These are phyloP conservation scores for Tetramorium parvispinum DNA, from an alignment of 1,140 invertebrate species.

Conservation along the genomic window DNA sequence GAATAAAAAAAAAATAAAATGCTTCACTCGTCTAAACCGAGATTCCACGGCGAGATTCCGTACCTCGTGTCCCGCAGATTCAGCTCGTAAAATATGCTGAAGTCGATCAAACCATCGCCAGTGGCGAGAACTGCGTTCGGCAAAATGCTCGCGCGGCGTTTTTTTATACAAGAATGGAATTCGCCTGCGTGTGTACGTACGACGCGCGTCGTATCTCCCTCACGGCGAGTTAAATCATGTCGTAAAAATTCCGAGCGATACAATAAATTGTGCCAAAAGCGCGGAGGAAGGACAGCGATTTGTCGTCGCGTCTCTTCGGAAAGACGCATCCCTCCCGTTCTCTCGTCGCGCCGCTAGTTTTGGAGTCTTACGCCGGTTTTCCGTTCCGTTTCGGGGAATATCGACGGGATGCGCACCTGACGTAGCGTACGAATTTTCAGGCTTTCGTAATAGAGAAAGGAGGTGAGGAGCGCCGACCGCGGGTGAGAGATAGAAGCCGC, in stretches of 20 bases:
- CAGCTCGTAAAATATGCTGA: constrained; percentile 30
- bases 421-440: constrained; percentile 48
- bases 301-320: neutral
- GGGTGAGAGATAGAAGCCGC: constrained; percentile 66
- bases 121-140: neutral
- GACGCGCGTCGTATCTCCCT: neutral
- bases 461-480: constrained; percentile 25
- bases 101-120: neutral
- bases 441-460: constrained; percentile 74
- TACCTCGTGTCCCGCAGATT: neutral
- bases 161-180: constrained; percentile 28
- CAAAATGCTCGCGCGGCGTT: constrained; percentile 22
- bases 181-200: constrained; percentile 9
- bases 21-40: neutral
- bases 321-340: neutral
- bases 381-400: neutral
- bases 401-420: neutral
- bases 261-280: neutral
- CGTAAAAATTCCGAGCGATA: neutral
- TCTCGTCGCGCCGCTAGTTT: neutral
- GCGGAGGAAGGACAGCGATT: neutral
- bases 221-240: neutral
- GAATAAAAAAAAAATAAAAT: neutral
- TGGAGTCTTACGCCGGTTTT: neutral
- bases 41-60: constrained; percentile 35